phyloP scores from a whole-genome alignment of 2,888 invertebrate species.

The Ariolimax columbianus region DNA sequence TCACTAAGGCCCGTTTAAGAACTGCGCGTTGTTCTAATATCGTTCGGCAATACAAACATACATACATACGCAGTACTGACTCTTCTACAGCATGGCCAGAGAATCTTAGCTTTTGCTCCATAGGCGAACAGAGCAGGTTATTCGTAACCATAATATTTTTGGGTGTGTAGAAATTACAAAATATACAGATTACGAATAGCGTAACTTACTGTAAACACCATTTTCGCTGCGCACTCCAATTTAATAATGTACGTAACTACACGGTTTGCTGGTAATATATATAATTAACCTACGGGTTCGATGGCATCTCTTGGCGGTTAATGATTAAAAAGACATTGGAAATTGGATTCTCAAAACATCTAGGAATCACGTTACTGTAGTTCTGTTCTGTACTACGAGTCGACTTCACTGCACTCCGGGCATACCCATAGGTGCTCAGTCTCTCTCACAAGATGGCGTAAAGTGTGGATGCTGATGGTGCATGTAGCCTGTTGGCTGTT shows the following conservation, averaged over 20 bases:
- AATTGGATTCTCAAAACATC: background rate
- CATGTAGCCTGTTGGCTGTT: too few species aligned
- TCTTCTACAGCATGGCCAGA: background rate
- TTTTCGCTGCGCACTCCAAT: background rate
- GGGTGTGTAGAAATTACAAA: too few species aligned
- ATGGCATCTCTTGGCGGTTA: background rate
- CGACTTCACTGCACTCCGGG: too few species aligned
- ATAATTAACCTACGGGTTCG: background rate
- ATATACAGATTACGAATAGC: background rate
- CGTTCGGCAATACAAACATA: background rate
- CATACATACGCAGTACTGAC: background rate
- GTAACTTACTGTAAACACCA: background rate
- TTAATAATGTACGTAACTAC: background rate
- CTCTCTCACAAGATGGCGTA: too few species aligned
- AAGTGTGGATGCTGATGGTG: too few species aligned
- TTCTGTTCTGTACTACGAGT: too few species aligned
- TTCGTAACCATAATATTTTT: too few species aligned
- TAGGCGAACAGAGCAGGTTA: too few species aligned
- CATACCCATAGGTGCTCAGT: too few species aligned
- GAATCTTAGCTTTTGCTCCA: background rate
- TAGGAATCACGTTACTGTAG: background rate
- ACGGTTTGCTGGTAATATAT: background rate
- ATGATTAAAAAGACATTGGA: background rate
- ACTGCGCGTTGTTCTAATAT: background rate
- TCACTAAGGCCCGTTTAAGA: background rate